A percentile compares a stretch with the other conserved stretches of the same genome.
phyloP scores from a whole-genome alignment of 2,797 vertebrate species.

The Sorex maritimensis region DNA sequence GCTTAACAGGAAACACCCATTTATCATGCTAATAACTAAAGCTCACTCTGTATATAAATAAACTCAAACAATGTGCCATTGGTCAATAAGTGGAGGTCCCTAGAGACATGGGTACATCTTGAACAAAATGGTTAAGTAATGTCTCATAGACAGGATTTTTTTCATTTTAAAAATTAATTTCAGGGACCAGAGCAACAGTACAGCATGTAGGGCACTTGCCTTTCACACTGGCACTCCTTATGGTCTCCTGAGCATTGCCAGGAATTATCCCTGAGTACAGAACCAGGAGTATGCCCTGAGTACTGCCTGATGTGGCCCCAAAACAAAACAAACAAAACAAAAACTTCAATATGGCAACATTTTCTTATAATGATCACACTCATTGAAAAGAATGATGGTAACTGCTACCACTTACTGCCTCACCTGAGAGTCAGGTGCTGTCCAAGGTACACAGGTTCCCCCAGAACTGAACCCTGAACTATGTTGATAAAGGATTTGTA shows the following conservation, averaged over 20 bases:
- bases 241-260: too few relatives aligned
- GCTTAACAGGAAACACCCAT: not conserved
- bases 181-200: too few relatives aligned
- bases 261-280: too few relatives aligned
- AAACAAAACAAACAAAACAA: too few relatives aligned
- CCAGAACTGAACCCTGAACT: not conserved
- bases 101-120: not conserved
- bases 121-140: constrained; percentile 9
- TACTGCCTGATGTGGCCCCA: too few relatives aligned
- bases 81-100: not conserved
- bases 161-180: constrained; percentile 1
- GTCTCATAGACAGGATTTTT: constrained; percentile 2
- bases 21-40: not conserved
- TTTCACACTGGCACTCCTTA: too few relatives aligned
- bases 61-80: constrained; percentile 18
- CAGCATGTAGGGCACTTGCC: too few relatives aligned
- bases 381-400: not conserved
- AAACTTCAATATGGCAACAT: constrained; percentile 43
- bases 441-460: too few relatives aligned
- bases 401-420: not conserved
- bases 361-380: constrained; percentile 1
- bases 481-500: constrained; percentile 11
- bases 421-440: not conserved
- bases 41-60: constrained; percentile 25
- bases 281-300: too few relatives aligned